Evolutionary conservation across 2,113 vertebrate genomes (phyloP).

Genomic region (Ceratotherium simum): DNA sequence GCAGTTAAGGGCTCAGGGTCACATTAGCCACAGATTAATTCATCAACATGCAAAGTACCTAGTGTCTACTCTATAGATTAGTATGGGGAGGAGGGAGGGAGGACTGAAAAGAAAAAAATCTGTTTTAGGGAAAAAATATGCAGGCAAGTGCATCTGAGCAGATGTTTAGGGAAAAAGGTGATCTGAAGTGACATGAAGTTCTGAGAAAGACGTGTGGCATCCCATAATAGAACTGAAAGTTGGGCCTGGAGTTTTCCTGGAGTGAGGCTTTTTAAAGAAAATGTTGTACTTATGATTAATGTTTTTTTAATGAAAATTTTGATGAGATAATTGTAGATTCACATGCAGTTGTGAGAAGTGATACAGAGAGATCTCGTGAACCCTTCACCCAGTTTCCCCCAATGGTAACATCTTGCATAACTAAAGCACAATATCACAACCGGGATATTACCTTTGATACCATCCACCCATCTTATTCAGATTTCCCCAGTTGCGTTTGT

Average conservation of each 20-base stretch:
- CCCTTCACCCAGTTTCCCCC: neutral
- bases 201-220: neutral
- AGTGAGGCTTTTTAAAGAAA: neutral
- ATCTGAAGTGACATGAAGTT: neutral
- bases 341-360: neutral
- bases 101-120: neutral
- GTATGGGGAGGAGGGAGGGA: neutral
- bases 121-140: neutral
- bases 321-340: neutral
- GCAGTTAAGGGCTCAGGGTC: neutral
- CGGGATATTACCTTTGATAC: neutral
- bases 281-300: neutral
- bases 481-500: neutral
- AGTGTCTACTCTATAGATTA: neutral
- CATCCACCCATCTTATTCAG: neutral
- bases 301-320: neutral
- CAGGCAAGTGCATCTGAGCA: neutral
- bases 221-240: neutral
- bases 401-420: neutral
- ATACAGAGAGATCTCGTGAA: neutral
- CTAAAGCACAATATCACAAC: neutral
- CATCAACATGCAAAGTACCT: neutral
- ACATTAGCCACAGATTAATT: neutral
- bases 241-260: neutral
- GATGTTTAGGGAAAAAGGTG: neutral